Base-by-base conservation (phyloP, 2,888 invertebrate species). In the Cephonodes hylas region DNA sequence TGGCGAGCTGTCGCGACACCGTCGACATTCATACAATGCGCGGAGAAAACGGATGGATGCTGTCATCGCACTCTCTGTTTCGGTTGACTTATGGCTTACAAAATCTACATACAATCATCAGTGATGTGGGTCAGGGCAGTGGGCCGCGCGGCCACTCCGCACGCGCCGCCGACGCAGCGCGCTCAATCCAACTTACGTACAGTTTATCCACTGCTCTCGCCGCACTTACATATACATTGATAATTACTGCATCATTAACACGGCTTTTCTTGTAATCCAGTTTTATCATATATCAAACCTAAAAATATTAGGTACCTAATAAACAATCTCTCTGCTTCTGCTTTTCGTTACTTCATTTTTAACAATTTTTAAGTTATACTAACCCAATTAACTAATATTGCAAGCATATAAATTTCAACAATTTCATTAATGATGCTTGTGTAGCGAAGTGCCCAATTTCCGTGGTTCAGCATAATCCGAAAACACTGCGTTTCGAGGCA, bases 101-200 rank as follows among this genome's bases (percentile, higher is more conserved):
- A 86, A 90, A 91, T 91, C 90, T 90, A 89, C 91, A 91, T 91
- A 91, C 90, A 92, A 91, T 91, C 85, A 87, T 86, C 83, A 80
- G 70, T 73, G 65, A 88, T 84, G 89, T 91, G 78, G 88, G 89
- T 83, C 89, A 89, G 88, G 91, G 85, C 88, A 91, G 88, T 90
- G 82, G 90, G 89, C 81, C 84, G 82, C 74, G 73, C 76, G 73
- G 80, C 78, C 80, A 81, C 70, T 72, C 73, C 13, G 60, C 53
- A 31, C 59, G 59, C 56, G 46, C 45, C 58, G 25, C 5, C 57
- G 61, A 56, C 18, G 62, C 56, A 63, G 53, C 18, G 48, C 27
- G n/a, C 46, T 20, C 8, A 38, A n/a, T 13, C 13, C 15, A 15
- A 20, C 44, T 44, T 6, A n/a, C 59, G 48, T 65, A 59, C 64